Evolutionary conservation across 1,140 invertebrate species (phyloP).

Genomic region (Drosophila repleta): DNA sequence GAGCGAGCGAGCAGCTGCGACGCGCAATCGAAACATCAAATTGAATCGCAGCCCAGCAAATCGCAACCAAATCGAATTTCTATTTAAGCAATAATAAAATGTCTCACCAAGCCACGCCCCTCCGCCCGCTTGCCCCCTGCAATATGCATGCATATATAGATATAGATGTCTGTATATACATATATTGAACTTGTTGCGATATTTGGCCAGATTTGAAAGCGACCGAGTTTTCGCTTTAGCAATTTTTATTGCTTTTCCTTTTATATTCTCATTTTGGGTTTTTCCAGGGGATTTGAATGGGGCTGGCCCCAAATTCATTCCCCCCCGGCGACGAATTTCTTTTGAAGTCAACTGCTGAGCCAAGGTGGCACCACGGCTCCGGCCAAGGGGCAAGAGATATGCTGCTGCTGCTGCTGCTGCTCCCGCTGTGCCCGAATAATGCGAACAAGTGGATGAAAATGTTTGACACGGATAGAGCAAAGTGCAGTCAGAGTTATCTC

Average conservation of each 20-base stretch:
- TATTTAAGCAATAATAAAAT: slow-evolving; percentile 67
- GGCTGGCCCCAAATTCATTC: slow-evolving; percentile 26
- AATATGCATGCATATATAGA: neutral
- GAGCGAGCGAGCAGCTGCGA: neutral
- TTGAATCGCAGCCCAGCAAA: slow-evolving; percentile 46
- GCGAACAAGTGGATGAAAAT: slow-evolving; percentile 80
- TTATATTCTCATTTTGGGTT: slow-evolving; percentile 22
- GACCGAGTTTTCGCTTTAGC: slow-evolving; percentile 22
- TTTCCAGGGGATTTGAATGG: slow-evolving; percentile 47
- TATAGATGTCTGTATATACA: neutral
- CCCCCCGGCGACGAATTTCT: slow-evolving; percentile 48
- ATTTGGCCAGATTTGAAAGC: slow-evolving; percentile 9
- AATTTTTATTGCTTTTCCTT: slow-evolving; percentile 40
- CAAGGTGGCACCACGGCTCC: neutral
- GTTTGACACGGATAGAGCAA: slow-evolving; percentile 72
- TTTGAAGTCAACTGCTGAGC: slow-evolving; percentile 52
- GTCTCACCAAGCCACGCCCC: slow-evolving; percentile 8
- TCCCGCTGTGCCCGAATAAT: slow-evolving; percentile 70
- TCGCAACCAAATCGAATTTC: slow-evolving; percentile 60
- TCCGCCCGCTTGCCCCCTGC: too few relatives aligned
- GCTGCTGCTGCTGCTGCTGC: slow-evolving; percentile 52
- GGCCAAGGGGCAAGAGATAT: too few relatives aligned
- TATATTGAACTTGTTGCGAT: slow-evolving; percentile 10
- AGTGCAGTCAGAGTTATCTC: slow-evolving; percentile 52
- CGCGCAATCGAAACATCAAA: slow-evolving; percentile 32